Conservation (phyloP, 2,113 vertebrate genomes). For the Pteruthius melanotis region DNA sequence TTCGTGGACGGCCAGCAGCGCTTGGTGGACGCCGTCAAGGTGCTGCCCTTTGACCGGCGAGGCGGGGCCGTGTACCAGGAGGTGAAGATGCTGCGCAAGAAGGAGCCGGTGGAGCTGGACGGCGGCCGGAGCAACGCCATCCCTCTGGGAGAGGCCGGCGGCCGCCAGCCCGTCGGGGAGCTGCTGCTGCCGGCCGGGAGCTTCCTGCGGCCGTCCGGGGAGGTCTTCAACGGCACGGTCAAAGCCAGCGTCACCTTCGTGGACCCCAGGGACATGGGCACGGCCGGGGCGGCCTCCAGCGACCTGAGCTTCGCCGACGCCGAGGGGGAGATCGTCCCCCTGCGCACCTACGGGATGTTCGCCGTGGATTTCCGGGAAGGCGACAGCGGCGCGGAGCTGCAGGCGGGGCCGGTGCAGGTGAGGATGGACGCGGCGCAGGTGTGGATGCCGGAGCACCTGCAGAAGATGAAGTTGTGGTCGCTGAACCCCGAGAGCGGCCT, state of each 20-base stretch:
- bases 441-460: conserved; percentile 86
- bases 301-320: conserved; percentile 88
- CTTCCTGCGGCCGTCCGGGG: conserved; percentile 81
- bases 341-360: conserved; percentile 96
- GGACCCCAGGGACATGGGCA: conserved; percentile 87
- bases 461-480: conserved; percentile 92
- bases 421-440: conserved; percentile 84
- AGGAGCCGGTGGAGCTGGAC: conserved; percentile 78
- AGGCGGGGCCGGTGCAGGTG: conserved; percentile 80
- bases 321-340: conserved; percentile 85
- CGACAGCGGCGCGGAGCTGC: conserved; percentile 73
- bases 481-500: conserved; percentile 87
- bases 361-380: conserved; percentile 88
- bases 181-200: conserved; percentile 82
- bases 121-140: conserved; percentile 78
- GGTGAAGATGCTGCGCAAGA: conserved; percentile 88
- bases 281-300: conserved; percentile 81
- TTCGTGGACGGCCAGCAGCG: conserved; percentile 84
- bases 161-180: conserved; percentile 81
- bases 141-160: conserved; percentile 77
- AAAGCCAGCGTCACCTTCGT: conserved; percentile 92
- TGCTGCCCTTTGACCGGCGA: conserved; percentile 87
- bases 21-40: conserved; percentile 86
- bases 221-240: conserved; percentile 82
- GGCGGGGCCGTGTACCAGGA: conserved; percentile 88